Conservation (phyloP, 2,888 invertebrate genomes). For the Notocelia uddmanniana region DNA sequence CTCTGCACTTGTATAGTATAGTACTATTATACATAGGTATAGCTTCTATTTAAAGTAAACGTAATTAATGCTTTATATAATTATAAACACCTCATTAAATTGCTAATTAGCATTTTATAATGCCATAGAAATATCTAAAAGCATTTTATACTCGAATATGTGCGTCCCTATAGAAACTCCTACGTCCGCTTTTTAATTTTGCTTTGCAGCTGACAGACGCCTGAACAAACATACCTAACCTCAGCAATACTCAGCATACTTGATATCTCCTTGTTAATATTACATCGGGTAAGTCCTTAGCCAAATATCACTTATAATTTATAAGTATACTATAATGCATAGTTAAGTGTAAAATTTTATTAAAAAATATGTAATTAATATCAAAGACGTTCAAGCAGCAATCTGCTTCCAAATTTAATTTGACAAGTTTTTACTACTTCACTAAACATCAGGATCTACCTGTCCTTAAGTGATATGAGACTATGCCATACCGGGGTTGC, state of each 20-base stretch:
- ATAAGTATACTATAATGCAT: not conserved
- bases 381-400: too few species aligned
- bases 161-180: constrained; percentile 62
- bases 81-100: not conserved
- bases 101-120: not conserved
- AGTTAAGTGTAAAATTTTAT: too few species aligned
- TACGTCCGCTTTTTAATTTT: constrained; percentile 78
- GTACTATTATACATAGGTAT: too few species aligned
- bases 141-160: constrained; percentile 13
- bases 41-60: too few species aligned
- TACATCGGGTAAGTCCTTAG: not conserved
- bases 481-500: too few species aligned
- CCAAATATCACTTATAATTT: not conserved
- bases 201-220: constrained; percentile 77
- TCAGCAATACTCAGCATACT: constrained; percentile 46
- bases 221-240: constrained; percentile 73
- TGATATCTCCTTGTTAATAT: constrained; percentile 30
- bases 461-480: not conserved
- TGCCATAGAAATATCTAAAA: not conserved
- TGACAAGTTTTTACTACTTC: too few species aligned
- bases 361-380: too few species aligned
- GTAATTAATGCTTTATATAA: too few species aligned
- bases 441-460: not conserved
- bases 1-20: too few species aligned
- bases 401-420: too few species aligned